A percentile compares a stretch with the other conserved stretches of the same genome.
phyloP scores from a whole-genome alignment of 35 echinoderm and acorn worm genomes.

The Stichopus chloronotus region DNA sequence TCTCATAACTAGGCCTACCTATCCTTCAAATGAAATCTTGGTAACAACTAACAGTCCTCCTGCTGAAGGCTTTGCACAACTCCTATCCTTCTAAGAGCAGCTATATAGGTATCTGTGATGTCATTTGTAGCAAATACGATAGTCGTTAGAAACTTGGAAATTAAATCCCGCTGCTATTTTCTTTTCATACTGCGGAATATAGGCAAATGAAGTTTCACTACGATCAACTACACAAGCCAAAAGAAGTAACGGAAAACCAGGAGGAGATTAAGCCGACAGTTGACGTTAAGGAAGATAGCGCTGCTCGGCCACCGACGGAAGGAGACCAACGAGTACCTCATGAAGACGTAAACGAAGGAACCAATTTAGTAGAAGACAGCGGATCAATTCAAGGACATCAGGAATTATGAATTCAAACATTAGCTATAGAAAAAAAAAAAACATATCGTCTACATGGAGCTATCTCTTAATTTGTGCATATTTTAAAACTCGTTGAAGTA shows the following conservation, averaged over 20 bases:
- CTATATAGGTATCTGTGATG: no score
- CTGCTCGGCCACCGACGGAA: not conserved
- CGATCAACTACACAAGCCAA: not conserved
- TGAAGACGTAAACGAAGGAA: not conserved
- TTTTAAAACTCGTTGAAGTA: no score
- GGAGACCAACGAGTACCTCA: not conserved
- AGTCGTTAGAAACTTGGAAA: no score
- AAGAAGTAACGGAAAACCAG: not conserved
- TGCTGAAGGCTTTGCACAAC: no score
- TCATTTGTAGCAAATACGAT: no score
- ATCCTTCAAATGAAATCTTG: no score
- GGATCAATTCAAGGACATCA: not conserved
- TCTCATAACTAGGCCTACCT: no score
- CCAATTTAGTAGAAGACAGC: not conserved
- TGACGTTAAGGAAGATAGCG: not conserved
- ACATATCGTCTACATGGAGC: no score
- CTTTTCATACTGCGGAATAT: not conserved
- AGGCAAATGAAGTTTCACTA: constrained; percentile 43
- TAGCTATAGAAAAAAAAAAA: no score
- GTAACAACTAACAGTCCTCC: no score
- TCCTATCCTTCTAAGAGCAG: no score
- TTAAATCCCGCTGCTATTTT: not conserved
- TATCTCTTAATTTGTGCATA: no score
- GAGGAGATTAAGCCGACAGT: not conserved
- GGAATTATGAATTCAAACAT: not conserved